Conservation (phyloP, 2,797 vertebrate genomes). For the Phrynocephalus forsythii region DNA sequence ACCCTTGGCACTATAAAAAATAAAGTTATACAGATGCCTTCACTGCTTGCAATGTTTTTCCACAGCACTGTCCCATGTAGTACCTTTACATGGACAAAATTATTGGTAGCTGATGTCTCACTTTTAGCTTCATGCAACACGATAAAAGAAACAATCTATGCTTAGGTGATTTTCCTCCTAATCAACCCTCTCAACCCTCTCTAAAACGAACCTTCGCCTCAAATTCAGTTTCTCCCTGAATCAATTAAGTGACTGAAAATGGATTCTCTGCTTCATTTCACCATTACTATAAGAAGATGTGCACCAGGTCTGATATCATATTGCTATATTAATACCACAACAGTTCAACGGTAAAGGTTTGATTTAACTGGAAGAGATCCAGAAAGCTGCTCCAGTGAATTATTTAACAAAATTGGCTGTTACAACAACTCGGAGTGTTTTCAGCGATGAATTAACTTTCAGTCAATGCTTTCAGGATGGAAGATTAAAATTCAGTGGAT, state of each 20-base stretch:
- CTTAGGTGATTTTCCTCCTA: not conserved
- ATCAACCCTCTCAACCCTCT: slow-evolving; percentile 48
- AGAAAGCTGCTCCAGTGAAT: not conserved
- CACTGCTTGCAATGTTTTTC: not conserved
- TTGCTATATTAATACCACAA: not conserved
- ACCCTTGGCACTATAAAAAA: not conserved
- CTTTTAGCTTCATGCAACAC: slow-evolving; percentile 12
- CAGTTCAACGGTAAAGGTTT: not conserved
- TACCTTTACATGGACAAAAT: not conserved
- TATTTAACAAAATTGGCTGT: not conserved
- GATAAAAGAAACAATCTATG: not conserved
- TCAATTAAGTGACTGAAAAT: slow-evolving; percentile 50
- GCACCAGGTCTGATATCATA: not conserved
- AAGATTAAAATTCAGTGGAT: not conserved
- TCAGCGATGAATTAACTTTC: not conserved
- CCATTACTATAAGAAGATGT: slow-evolving; percentile 3
- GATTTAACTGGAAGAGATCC: not conserved
- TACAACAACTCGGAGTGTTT: not conserved
- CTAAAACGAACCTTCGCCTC: slow-evolving; percentile 21
- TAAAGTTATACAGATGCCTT: not conserved
- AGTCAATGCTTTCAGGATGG: not conserved
- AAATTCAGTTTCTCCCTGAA: slow-evolving; percentile 32
- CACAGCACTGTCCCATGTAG: not conserved
- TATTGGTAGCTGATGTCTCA: not conserved
- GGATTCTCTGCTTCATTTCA: slow-evolving; percentile 32